Conservation (phyloP, 2,888 invertebrate genomes). For the Polymixis lichenea region DNA sequence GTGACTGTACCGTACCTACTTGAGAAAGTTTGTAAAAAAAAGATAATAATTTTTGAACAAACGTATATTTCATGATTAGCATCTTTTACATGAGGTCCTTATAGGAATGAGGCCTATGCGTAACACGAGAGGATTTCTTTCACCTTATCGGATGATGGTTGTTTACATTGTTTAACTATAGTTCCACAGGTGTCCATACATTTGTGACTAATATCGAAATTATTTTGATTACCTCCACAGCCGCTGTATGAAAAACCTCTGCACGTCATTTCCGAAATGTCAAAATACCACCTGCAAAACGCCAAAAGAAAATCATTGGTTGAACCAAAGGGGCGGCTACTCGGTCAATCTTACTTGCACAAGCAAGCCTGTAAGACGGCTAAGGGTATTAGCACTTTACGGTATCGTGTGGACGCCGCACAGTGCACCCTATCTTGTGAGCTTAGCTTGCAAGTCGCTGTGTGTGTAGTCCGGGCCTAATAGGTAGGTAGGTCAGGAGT, state of each 20-base stretch:
- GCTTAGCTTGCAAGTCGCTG: neutral
- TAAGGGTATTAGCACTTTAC: neutral
- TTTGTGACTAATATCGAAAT: constrained; percentile 61
- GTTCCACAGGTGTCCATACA: neutral
- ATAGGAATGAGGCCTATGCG: neutral
- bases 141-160: neutral
- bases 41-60: neutral
- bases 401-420: neutral
- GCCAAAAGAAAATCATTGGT: neutral
- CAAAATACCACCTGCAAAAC: constrained; percentile 81
- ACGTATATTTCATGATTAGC: neutral
- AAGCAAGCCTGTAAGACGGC: neutral
- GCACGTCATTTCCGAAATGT: constrained; percentile 73
- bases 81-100: neutral
- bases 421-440: neutral
- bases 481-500: neutral
- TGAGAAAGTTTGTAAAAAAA: neutral
- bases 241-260: constrained; percentile 83
- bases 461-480: neutral
- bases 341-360: neutral
- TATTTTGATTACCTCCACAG: constrained; percentile 82
- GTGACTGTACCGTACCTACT: neutral
- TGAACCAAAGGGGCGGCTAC: neutral
- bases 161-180: neutral
- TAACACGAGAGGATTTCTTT: neutral